phyloP scores from a whole-genome alignment of 2,797 vertebrate species.

The Malacoctenus gilli region DNA sequence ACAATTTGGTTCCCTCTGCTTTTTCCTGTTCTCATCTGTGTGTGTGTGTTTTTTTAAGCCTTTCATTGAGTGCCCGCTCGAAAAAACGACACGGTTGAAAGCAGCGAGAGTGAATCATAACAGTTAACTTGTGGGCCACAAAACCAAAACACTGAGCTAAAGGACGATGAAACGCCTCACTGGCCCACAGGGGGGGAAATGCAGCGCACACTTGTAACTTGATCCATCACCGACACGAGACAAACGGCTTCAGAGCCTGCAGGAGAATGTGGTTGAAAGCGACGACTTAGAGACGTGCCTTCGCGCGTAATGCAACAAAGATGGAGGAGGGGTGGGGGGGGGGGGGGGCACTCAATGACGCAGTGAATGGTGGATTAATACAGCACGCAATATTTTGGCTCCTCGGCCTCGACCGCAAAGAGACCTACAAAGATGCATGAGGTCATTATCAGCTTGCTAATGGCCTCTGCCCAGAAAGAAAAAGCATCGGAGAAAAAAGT shows the following conservation, averaged over 20 bases:
- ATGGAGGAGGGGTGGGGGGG: background rate
- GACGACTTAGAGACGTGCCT: constrained; percentile 5
- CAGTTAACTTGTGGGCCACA: background rate
- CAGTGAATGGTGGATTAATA: background rate
- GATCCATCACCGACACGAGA: background rate
- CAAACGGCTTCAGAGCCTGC: background rate
- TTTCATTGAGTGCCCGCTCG: background rate
- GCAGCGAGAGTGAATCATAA: background rate
- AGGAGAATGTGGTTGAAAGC: background rate
- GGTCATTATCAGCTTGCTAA: constrained; percentile 16
- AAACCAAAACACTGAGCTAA: constrained; percentile 1
- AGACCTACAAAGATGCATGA: background rate
- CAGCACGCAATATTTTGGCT: background rate
- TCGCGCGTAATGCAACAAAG: constrained; percentile 3
- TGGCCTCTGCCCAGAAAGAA: constrained; percentile 15
- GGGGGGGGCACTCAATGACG: background rate
- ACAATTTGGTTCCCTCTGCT: background rate
- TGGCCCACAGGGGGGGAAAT: background rate
- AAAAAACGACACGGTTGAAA: constrained; percentile 7
- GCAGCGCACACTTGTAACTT: background rate
- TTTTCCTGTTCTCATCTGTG: background rate
- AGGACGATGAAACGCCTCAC: background rate
- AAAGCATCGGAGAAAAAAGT: constrained; percentile 32
- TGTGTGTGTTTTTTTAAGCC: background rate
- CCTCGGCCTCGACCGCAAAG: background rate